These are phyloP conservation scores for Cassiopea xamachana DNA, from an alignment of 30 jellyfish, hydroid and myxozoan species.

Conservation along the genomic window DNA sequence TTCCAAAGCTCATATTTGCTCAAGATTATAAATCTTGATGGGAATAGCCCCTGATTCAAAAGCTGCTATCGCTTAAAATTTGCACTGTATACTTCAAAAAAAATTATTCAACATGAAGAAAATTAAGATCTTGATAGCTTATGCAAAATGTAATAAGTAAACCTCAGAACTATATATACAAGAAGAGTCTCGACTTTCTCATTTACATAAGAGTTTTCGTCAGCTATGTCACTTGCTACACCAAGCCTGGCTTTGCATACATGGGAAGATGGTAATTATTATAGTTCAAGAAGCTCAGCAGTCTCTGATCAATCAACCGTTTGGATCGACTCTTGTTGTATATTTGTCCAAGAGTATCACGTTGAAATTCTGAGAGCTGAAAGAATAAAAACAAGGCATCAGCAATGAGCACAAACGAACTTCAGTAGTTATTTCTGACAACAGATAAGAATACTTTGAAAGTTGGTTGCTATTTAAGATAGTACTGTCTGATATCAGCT, in stretches of 20 bases:
- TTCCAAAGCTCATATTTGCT: no score
- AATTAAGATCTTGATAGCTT: no score
- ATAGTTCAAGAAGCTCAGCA: constrained; percentile 78
- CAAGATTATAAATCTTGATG: no score
- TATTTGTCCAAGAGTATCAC: constrained; percentile 49
- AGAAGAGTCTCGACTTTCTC: neutral
- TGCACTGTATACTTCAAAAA: no score
- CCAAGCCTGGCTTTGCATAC: constrained; percentile 92
- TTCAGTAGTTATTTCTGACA: neutral
- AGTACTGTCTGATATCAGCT: no score
- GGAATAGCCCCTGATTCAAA: no score
- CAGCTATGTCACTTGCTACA: neutral
- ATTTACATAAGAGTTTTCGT: no score
- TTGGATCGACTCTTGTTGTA: constrained; percentile 77
- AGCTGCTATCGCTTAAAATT: no score
- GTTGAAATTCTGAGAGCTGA: constrained; percentile 76
- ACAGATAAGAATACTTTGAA: neutral
- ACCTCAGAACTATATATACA: neutral
- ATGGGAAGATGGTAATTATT: constrained; percentile 92
- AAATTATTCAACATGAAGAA: no score
- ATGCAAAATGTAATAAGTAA: no score
- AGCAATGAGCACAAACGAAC: neutral
- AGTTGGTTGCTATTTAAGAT: neutral
- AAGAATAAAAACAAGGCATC: neutral
- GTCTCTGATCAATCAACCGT: constrained; percentile 68